Evolutionary conservation across 1,140 invertebrate species (phyloP), one percentile per base, ranked within the genome.

Genomic region (Pygmarrhopalites habei): DNA sequence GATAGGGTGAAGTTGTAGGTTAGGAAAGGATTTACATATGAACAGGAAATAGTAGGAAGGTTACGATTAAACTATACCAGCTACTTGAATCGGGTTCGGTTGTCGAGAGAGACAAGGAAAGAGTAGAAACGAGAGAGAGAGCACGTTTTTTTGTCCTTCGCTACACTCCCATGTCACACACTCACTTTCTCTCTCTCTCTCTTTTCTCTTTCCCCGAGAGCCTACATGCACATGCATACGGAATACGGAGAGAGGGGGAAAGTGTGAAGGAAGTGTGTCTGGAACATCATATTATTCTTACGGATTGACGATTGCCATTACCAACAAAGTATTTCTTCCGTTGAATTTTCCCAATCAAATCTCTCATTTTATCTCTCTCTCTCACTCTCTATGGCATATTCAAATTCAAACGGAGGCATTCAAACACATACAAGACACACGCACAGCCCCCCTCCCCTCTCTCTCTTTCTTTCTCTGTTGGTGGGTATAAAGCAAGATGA

Each of bases 341-440:
- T 10, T 10, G 29, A 32, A 14, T 55, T 55, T 55, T 55, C 51
- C 29, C 51, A 55, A 55, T 55, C 51, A 55, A 55, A 55, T 55
- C 51, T 55, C 51, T 55, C 51, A 55, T 55, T 55, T 55, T 55
- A 55, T 55, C 29, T 55, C 26, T 55, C 25, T 32, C 23, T 28
- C 21, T 14, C 51, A 7, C 26, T 32, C 29, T 55, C 14, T 28
- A 5, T 55, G 25, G 51, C 51, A 55, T 55, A 55, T 55, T 55
- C 51, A 55, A 55, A 55, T 55, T 55, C 26, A 55, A 55, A 32
- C 26, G 51, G 51, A 55, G 10, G 46, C 46, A 49, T 49, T 49
- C 46, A 49, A 49, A 19, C 46, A 23, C 23, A 49, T 49, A 49
- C 12, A n/a, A n/a, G n/a, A 12, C 46, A 10, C 46, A 15, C 46